Evolutionary conservation across 1,140 invertebrate species (phyloP).

Genomic region (Hyphantria cunea): DNA sequence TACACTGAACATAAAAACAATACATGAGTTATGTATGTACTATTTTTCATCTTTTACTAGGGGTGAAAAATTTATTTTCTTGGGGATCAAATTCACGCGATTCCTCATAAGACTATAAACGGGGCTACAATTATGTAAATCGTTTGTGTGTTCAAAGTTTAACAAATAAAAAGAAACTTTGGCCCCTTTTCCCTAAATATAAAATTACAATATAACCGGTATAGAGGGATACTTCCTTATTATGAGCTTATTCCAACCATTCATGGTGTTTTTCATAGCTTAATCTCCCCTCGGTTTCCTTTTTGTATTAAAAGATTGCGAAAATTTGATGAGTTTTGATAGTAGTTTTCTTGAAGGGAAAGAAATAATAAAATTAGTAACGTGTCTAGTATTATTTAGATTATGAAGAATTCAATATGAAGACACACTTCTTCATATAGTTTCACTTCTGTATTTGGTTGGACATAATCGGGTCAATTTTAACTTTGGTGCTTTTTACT

Average conservation of each 20-base stretch:
- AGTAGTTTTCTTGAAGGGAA: neutral
- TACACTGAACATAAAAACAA: too few relatives aligned
- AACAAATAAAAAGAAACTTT: constrained; percentile 23
- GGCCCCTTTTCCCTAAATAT: constrained; percentile 11
- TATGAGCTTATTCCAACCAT: constrained; percentile 18
- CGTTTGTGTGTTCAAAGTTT: constrained; percentile 19
- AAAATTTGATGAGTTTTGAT: constrained; percentile 19
- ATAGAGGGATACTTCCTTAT: constrained; percentile 20
- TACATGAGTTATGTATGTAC: neutral
- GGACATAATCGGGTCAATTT: too few relatives aligned
- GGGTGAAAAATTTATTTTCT: constrained; percentile 20
- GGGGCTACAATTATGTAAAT: constrained; percentile 28
- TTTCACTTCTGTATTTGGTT: too few relatives aligned
- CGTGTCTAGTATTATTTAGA: too few relatives aligned
- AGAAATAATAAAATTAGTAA: too few relatives aligned
- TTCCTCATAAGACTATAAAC: constrained; percentile 25
- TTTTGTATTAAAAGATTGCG: constrained; percentile 21
- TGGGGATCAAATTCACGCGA: constrained; percentile 15
- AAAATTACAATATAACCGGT: constrained; percentile 18
- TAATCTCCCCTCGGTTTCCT: constrained; percentile 9
- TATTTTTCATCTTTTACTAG: neutral
- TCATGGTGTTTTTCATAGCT: constrained; percentile 21
- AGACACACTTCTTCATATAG: too few relatives aligned
- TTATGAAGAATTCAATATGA: too few relatives aligned
- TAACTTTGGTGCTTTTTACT: too few relatives aligned